These are phyloP conservation scores for Eulemur albifrons DNA, from an alignment of 2,797 vertebrate species.

Conservation along the genomic window DNA sequence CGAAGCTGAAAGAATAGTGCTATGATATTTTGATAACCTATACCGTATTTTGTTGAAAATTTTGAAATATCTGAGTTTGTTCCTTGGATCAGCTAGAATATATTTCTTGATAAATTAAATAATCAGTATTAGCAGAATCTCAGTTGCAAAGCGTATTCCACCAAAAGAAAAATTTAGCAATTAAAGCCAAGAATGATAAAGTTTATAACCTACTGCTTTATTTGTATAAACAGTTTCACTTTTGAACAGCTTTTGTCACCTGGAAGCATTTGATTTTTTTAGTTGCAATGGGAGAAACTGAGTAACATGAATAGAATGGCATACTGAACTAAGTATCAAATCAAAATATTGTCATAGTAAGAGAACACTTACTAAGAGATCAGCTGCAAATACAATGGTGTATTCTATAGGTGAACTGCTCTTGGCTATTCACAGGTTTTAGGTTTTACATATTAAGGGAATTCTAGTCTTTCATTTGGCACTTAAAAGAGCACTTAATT, in stretches of 20 bases:
- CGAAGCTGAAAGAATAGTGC: not conserved
- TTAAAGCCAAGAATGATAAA: not conserved
- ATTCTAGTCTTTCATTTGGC: not conserved
- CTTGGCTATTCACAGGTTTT: not conserved
- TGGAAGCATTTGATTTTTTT: not conserved
- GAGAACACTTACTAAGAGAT: not conserved
- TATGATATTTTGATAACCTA: not conserved
- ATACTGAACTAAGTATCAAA: not conserved
- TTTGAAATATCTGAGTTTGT: not conserved
- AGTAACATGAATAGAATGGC: not conserved
- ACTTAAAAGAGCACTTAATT: constrained; percentile 13
- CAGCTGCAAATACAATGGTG: not conserved
- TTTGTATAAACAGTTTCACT: not conserved
- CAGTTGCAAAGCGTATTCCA: not conserved
- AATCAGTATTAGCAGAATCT: not conserved
- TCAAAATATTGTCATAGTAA: not conserved
- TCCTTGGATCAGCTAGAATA: not conserved
- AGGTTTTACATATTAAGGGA: not conserved
- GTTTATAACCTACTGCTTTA: not conserved
- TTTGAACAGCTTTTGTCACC: not conserved
- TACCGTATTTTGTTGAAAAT: not conserved
- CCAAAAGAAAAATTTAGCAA: not conserved
- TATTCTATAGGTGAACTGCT: not conserved
- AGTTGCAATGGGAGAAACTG: not conserved
- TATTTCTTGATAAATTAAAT: not conserved